Base-by-base conservation (phyloP, 2,888 invertebrate species). In the Orthosia gothica region DNA sequence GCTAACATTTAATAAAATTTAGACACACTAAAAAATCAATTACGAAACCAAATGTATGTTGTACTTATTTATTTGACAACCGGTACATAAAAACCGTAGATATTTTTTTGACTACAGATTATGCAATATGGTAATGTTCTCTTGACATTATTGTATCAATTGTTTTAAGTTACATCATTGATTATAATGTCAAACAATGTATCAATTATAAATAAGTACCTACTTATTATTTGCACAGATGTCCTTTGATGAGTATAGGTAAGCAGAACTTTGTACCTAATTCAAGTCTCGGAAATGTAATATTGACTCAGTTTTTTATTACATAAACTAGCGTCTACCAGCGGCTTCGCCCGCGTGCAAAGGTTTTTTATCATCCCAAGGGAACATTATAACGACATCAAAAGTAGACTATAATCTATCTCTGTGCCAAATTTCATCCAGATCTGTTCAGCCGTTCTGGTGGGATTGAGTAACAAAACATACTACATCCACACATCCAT, bases 21-120 rank as follows among this genome's bases (percentile, higher is more conserved):
- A 49, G 32, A 65, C 12, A 47, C 32, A 45, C 20, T 50, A n/a
- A n/a, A n/a, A 57, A 61, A 75, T 52, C 50, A 65, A 62, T 77
- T 65, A 40, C 47, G 47, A 62, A 81, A 65, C 23, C 23, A 47
- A 58, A 74, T 62, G n/a, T 49, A 15, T 55, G 18, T 50, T 50
- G 59, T 67, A 32, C 9, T 58, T 61, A 66, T 81, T 81, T 65
- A 61, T 81, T 81, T 65, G 55, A 26, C 54, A 65, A 50, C 52
- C 26, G n/a, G 13, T n/a, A 62, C 11, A n/a, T 26, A 54, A 63
- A 63, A 49, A 63, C 26, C 45, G 18, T 45, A 23, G 47, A 49
- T 54, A 63, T 67, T 78, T 63, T 32, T 12, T 54, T 76, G 49
- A 82, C 76, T 32, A 40, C 20, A 7, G 1, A 4, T 49, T 76